phyloP scores from a whole-genome alignment of 2,797 vertebrate species.

The Crax fasciolata region DNA sequence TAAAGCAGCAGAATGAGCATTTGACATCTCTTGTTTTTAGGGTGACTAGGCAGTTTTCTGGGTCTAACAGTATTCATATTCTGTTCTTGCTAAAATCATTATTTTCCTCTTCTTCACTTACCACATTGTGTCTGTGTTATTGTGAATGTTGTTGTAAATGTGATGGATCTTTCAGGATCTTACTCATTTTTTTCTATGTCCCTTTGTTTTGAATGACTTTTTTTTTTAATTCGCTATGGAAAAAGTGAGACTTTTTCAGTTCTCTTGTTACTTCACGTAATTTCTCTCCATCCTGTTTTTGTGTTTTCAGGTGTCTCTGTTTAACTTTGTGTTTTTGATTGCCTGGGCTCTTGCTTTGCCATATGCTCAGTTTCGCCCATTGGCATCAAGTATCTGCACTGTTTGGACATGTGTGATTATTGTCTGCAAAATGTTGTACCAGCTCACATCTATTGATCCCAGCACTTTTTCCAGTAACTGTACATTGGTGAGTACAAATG shows the following conservation, averaged over 20 bases:
- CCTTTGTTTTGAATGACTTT: not conserved
- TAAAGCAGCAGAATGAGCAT: not conserved
- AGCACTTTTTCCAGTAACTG: conserved; percentile 87
- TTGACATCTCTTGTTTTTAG: not conserved
- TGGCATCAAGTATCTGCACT: conserved; percentile 94
- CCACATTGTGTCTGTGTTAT: not conserved
- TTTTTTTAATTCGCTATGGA: not conserved
- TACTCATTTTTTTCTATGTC: not conserved
- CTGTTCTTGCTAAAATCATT: not conserved
- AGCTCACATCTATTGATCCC: conserved; percentile 91
- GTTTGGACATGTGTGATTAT: conserved; percentile 98
- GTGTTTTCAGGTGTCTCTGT: conserved; percentile 91
- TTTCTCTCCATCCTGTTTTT: conserved; percentile 70
- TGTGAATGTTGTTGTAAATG: not conserved
- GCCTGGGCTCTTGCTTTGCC: conserved; percentile 97
- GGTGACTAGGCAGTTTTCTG: not conserved
- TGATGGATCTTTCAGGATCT: not conserved
- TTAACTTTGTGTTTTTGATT: conserved; percentile 96
- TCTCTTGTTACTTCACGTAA: conserved; percentile 36
- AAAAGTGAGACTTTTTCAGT: not conserved
- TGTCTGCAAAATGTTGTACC: conserved; percentile 99
- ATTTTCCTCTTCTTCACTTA: not conserved
- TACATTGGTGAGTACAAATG: conserved; percentile 84
- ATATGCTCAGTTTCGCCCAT: conserved; percentile 91
- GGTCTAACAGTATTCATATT: not conserved